Evolutionary conservation across 2,113 vertebrate species (phyloP), one percentile per base, ranked within the genome.

Genomic region (Turnix velox): DNA sequence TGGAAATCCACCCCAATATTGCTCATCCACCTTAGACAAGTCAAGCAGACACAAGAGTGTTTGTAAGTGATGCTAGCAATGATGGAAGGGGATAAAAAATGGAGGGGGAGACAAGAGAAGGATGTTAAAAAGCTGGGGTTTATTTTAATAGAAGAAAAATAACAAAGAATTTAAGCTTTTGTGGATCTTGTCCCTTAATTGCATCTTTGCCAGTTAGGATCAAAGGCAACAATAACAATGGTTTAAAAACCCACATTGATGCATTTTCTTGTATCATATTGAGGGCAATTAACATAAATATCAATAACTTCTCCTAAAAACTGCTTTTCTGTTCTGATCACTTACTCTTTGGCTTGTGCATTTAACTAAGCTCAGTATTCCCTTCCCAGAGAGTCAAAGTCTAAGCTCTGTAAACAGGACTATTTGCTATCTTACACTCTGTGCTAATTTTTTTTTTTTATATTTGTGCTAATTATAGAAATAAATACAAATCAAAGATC

Each of bases 281-380:
- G 5, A 75, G 12, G 17, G 37, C 19, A 82, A 67, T 65, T 87
- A 92, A 88, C 69, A 27, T 84, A 88, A 87, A 91, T 23, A 88
- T 76, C 84, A 75, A 72, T 71, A 90, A 57, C 19, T 31, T 52
- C 61, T 82, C 54, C 67, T 87, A 88, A 94, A 83, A 28, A 49
- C 54, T 72, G 2, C 45, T 82, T 92, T 40, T 68, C 68, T 82
- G 39, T 39, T 65, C 81, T 88, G 43, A 55, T 1, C 0, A 74
- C 51, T 87, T 91, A 65, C 27, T 87, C 54, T 33, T 72, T 35
- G 28, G 33, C 42, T 72, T 37, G 45, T 42, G 5, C 46, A 42
- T 65, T 84, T 82, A 91, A 52, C 58, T 62, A 68, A 90, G 54
- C 51, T 69, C 46, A 91, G 86, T 37, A 68, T 33, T 86, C 7